phyloP scores from a whole-genome alignment of 2,113 vertebrate genomes.

The Calonectris borealis region DNA sequence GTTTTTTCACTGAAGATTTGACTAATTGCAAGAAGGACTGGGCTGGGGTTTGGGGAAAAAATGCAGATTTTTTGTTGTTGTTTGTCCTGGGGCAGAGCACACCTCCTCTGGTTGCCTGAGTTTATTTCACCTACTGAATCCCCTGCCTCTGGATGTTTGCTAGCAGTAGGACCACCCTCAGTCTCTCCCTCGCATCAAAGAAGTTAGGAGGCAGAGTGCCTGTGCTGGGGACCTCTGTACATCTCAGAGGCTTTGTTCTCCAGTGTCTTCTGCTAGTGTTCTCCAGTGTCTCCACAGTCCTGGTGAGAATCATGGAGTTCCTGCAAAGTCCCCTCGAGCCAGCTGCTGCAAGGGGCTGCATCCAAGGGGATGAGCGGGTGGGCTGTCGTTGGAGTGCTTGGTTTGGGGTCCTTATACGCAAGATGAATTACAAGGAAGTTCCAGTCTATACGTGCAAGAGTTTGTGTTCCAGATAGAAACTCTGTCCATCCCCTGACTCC shows the following conservation, averaged over 20 bases:
- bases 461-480: background rate
- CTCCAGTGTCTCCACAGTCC: too few species aligned
- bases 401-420: background rate
- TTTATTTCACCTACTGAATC: background rate
- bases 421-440: background rate
- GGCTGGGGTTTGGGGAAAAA: background rate
- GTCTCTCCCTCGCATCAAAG: background rate
- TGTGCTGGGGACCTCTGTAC: background rate
- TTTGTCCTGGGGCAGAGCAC: background rate
- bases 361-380: background rate
- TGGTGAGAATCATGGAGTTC: background rate
- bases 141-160: background rate
- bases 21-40: background rate
- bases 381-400: background rate
- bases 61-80: background rate
- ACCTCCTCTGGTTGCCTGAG: background rate
- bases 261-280: background rate
- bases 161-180: background rate
- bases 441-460: accelerated
- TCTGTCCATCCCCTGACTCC: background rate
- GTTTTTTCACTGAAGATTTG: background rate
- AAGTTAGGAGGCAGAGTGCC: background rate
- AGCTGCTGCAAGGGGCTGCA: background rate
- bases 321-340: background rate
- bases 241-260: background rate